These are phyloP conservation scores for Drosophila prostipennis DNA, from an alignment of 2,888 invertebrate species.

Conservation along the genomic window DNA sequence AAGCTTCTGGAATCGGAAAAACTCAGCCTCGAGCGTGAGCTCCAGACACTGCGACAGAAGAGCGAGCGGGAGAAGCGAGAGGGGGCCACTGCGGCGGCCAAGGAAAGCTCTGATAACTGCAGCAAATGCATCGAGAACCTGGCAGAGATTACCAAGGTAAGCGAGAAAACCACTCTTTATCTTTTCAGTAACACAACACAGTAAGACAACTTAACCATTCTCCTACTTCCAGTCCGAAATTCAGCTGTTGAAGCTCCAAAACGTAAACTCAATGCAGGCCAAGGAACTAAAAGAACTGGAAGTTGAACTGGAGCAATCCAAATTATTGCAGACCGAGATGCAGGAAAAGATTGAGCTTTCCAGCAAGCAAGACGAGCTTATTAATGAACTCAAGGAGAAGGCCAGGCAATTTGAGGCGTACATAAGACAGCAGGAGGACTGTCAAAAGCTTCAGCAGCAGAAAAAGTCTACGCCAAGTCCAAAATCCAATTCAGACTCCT, in stretches of 20 bases:
- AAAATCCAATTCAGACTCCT: conserved; percentile 7
- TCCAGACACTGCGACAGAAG: conserved; percentile 72
- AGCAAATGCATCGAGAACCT: conserved; percentile 79
- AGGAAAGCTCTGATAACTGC: conserved; percentile 72
- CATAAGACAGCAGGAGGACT: conserved; percentile 84
- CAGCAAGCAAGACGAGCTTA: conserved; percentile 86
- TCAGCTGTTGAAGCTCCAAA: conserved; percentile 79
- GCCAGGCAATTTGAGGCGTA: conserved; percentile 88
- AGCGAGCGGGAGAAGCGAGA: conserved; percentile 67
- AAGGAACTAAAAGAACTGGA: conserved; percentile 77
- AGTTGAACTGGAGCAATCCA: conserved; percentile 80
- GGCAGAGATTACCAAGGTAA: conserved; percentile 81
- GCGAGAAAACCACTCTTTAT: neutral
- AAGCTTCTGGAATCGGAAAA: conserved; percentile 86
- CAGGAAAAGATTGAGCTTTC: conserved; percentile 82
- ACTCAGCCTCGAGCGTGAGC: conserved; percentile 79
- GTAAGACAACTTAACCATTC: neutral
- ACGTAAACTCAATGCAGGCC: conserved; percentile 70
- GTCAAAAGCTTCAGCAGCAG: conserved; percentile 46
- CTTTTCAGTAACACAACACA: neutral
- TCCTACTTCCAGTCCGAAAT: conserved; percentile 79
- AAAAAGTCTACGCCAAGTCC: conserved; percentile 37
- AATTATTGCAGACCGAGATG: conserved; percentile 77
- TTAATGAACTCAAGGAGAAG: conserved; percentile 87
- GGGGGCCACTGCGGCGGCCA: conserved; percentile 48